Evolutionary conservation across 1,140 invertebrate genomes (phyloP), one percentile per base, ranked within the genome.

Genomic region (Nephila pilipes): DNA sequence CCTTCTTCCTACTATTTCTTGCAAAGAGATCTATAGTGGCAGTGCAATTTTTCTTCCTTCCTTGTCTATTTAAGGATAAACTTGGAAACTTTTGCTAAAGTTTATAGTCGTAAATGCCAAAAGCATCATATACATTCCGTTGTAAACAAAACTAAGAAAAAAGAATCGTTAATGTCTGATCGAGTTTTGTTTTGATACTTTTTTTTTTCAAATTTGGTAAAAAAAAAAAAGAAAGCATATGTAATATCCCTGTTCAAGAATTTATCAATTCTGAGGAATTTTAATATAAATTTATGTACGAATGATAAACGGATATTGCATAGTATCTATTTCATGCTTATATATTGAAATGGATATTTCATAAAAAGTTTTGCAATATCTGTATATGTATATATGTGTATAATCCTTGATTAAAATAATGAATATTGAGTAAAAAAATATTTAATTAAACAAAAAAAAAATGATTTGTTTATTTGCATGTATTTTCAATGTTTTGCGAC

Each of bases 31-130:
- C 85, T 87, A 29, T 60, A 2, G 85, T 18, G 1, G 32, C 20
- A 20, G 6, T 36, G 85, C 32, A 29, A 25, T 36, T 87, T 63
- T 55, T 36, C 65, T 57, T 80, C 58, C 1, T 79, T 90, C 32
- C 69, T 25, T 25, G 88, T 54, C 69, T 54, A 80, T 80, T 90
- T 90, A 79, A 57, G 88, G 54, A 18, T 90, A 88, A 65, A 46
- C 46, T 69, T 32, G 54, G 25, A n/a, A 32, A 36, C 63, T 46
- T 87, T 57, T 65, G 46, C 25, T 25, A 46, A 54, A 88, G 60
- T 32, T 38, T 46, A 75, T 80, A 25, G 69, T 90, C 88, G 88
- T 90, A 90, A 90, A 90, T 79, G 69, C 69, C 88, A 18, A 10
- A 12, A 29, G 69, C 69, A 32, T 79, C 46, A 4, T 75, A 57